phyloP scores from a whole-genome alignment of 2,113 vertebrate species.

The Vulpes lagopus region DNA sequence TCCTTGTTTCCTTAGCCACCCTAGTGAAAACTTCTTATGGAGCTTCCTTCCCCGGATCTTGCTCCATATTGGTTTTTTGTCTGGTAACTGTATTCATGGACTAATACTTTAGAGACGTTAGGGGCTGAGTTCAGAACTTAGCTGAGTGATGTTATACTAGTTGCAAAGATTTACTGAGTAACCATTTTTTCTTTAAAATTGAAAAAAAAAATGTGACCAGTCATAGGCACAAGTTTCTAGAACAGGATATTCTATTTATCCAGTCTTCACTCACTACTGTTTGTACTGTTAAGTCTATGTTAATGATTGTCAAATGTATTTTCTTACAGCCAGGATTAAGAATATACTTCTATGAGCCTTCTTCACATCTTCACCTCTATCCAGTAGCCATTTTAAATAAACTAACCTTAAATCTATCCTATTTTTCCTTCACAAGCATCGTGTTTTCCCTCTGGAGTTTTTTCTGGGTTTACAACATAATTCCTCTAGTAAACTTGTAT shows the following conservation, averaged over 20 bases:
- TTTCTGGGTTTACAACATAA: background rate
- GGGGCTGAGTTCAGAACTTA: background rate
- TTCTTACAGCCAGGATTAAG: background rate
- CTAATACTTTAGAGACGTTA: background rate
- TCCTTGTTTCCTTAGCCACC: background rate
- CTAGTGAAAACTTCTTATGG: background rate
- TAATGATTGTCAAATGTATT: background rate
- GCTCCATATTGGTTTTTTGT: rapidly evolving
- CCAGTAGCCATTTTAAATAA: background rate
- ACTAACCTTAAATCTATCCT: background rate
- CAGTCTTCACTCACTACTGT: rapidly evolving
- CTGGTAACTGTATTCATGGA: background rate
- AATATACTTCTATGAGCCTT: background rate
- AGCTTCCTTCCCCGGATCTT: background rate
- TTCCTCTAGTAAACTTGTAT: background rate
- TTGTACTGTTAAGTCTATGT: background rate
- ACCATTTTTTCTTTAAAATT: background rate
- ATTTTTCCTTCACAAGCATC: background rate
- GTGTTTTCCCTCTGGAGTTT: background rate
- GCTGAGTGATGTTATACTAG: background rate
- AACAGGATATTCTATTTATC: background rate
- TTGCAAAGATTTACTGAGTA: background rate
- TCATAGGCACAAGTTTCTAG: background rate
- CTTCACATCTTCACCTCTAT: too few species aligned
- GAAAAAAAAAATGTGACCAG: background rate